Evolutionary conservation across 2,888 invertebrate species (phyloP).

Genomic region (Graphium colonna): DNA sequence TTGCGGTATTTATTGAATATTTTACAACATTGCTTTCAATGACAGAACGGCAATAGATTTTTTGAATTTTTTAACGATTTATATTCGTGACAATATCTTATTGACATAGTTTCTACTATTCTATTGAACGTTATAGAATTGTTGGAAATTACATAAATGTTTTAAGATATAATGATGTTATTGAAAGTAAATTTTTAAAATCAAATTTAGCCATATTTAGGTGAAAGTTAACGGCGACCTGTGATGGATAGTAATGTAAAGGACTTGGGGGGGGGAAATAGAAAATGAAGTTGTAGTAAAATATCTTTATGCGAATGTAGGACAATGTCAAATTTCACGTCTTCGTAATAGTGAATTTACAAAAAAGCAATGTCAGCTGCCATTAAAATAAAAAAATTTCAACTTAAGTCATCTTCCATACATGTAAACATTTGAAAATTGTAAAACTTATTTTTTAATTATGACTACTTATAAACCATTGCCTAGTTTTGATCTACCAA

Average conservation of each 20-base stretch:
- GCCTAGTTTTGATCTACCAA: too few relatives aligned
- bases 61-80: constrained; percentile 15
- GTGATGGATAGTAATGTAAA: constrained; percentile 10
- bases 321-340: too few relatives aligned
- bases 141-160: constrained; percentile 13
- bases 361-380: too few relatives aligned
- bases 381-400: too few relatives aligned
- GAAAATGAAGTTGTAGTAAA: too few relatives aligned
- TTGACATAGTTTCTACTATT: constrained; percentile 12
- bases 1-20: constrained; percentile 13
- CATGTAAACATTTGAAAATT: too few relatives aligned
- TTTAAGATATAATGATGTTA: constrained; percentile 17
- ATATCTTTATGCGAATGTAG: too few relatives aligned
- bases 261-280: too few relatives aligned
- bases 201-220: constrained; percentile 3
- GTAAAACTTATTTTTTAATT: too few relatives aligned
- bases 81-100: constrained; percentile 14
- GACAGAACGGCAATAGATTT: constrained; percentile 15
- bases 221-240: constrained; percentile 2
- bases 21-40: constrained; percentile 8
- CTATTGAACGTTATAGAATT: constrained; percentile 14
- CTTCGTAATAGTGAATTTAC: too few relatives aligned
- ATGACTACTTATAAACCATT: too few relatives aligned
- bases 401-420: too few relatives aligned
- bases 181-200: constrained; percentile 7